Evolutionary conservation across 2,797 vertebrate species (phyloP).

Genomic region (Ispidina lecontei): DNA sequence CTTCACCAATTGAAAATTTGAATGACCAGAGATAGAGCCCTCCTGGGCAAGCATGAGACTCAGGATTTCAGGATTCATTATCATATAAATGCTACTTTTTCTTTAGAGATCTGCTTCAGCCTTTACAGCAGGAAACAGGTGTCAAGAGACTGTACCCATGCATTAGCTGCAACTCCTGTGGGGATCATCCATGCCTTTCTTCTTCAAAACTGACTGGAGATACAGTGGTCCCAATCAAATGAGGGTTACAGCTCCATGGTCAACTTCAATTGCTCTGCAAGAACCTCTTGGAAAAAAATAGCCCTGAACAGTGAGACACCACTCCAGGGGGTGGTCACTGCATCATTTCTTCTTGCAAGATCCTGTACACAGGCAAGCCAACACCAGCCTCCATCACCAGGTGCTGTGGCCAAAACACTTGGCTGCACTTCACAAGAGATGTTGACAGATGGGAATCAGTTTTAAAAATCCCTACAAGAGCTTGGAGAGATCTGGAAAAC

Average conservation of each 20-base stretch:
- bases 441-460: background rate
- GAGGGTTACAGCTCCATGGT: background rate
- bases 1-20: background rate
- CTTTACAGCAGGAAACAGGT: background rate
- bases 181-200: background rate
- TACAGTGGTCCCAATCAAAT: background rate
- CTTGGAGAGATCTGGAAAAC: background rate
- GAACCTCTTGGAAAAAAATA: background rate
- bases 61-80: background rate
- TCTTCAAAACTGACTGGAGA: background rate
- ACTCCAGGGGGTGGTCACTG: background rate
- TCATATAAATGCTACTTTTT: background rate
- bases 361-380: background rate
- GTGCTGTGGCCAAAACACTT: background rate
- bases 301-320: background rate
- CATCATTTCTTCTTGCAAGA: background rate
- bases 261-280: background rate
- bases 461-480: background rate
- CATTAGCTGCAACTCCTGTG: background rate
- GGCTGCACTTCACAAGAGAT: slow-evolving; percentile 29
- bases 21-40: background rate
- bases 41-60: background rate
- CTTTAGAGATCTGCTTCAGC: background rate
- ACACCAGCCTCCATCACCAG: accelerated
- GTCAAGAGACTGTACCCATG: background rate